These are phyloP conservation scores for Virgularia gustaviana DNA, from an alignment of 92 coral and sea anemone species.

Conservation along the genomic window DNA sequence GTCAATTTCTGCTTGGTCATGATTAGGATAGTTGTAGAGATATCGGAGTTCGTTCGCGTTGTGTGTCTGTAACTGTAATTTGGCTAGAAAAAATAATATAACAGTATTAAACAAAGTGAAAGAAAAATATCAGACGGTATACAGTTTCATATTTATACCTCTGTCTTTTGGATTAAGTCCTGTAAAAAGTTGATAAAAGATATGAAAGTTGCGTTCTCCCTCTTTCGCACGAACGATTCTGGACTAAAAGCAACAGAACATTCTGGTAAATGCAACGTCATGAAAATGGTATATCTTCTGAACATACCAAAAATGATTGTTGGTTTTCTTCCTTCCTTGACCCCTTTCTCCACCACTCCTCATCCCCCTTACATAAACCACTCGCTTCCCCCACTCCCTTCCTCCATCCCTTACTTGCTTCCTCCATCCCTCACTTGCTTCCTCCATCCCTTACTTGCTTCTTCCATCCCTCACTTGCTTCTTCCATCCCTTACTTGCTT, in stretches of 20 bases:
- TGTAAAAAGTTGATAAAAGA: conserved; percentile 81
- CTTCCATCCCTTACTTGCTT: too few species aligned
- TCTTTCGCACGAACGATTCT: conserved; percentile 64
- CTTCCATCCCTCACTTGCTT: too few species aligned
- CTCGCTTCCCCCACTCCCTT: too few species aligned
- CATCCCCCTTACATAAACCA: too few species aligned
- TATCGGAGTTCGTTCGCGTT: conserved; percentile 69
- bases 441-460: too few species aligned
- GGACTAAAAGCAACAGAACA: conserved; percentile 56
- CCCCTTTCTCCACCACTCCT: too few species aligned
- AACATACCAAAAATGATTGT: too few species aligned
- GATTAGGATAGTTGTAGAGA: conserved; percentile 61
- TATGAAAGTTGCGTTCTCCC: conserved; percentile 71
- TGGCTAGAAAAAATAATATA: conserved; percentile 48
- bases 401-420: too few species aligned
- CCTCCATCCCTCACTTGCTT: too few species aligned
- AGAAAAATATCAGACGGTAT: not conserved
- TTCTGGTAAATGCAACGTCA: not conserved
- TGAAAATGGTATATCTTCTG: too few species aligned
- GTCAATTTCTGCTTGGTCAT: conserved; percentile 54
- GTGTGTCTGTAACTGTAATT: conserved; percentile 87
- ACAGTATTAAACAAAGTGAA: not conserved
- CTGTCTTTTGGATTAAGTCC: conserved; percentile 88
- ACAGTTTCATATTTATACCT: conserved; percentile 50
- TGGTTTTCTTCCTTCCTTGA: too few species aligned